Base-by-base conservation (phyloP, 2,113 vertebrate genomes). In the Rhinolophus sinicus region DNA sequence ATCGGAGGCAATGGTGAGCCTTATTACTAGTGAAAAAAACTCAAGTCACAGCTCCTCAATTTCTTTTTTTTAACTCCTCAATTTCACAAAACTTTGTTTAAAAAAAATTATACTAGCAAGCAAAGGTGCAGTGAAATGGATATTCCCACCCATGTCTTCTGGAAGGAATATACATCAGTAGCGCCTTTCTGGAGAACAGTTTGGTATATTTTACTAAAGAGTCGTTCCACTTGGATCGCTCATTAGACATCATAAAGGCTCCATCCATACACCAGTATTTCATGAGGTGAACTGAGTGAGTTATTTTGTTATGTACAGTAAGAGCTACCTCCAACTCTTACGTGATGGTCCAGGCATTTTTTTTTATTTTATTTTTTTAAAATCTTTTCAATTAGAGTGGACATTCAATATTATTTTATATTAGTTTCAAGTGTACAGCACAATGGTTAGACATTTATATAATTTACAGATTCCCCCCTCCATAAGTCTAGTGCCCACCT, bases 11-110 rank as follows among this genome's bases (percentile, higher is more conserved):
- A 69, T 19, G 26, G 7, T 65, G 11, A 15, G 24, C 38, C 58
- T 94, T n/a, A 52, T 69, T 62, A 33, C 35, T 44, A 62, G 44
- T 85, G 18, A n/a, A 82, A 70, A 88, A 78, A 60, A 22, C 24
- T 84, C 93, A 54, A 87, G 47, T 64, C n/a, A 38, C 62, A 97
- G 26, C 33, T 90, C 76, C 54, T 16, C 16, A 30, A 47, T 12
- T 82, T 73, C 30, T 92, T 24, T 14, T 38, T 83, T 30, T 0
- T 4, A 60, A 69, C 12, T 56, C 38, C 12, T 62, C 28, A 35
- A 65, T 88, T 97, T 88, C 78, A 81, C 30, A 77, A 93, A 87
- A 26, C 83, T 81, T 52, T 44, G 56, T 81, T 60, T 5, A 58
- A 72, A 16, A 86, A 54, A 90, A 77, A 35, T 56, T 52, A 28